Evolutionary conservation across 2,113 vertebrate genomes (phyloP), one percentile per base, ranked within the genome.

Genomic region (Leucopsar rothschildi): DNA sequence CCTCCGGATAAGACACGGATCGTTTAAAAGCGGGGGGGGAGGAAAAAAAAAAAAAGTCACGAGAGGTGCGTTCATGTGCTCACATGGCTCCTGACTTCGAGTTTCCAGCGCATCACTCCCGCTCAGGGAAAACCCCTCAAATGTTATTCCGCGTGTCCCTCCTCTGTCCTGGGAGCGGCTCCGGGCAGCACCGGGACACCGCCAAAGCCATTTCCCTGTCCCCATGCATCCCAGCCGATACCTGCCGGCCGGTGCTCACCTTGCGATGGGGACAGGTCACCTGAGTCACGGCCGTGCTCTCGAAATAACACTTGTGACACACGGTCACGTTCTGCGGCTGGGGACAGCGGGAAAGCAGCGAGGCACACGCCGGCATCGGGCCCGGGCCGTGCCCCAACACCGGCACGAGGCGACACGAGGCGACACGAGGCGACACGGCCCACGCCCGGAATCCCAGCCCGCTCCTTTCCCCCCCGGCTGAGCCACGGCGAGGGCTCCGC

Each of bases 51-150:
- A 60, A 64, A 71, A 77, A 83, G 84, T 95, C 96, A 95, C 78
- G 84, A 56, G 76, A 92, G 66, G 89, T 42, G 95, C n/a, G 86
- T 69, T 94, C 95, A 92, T 83, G 93, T 45, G 79, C 89, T 96
- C 95, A 95, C 95, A 92, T 91, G 95, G 93, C 9, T 50, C 86
- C 94, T 96, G 96, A 95, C 93, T 85, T 33, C 59, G 3, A 87
- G 52, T 88, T 96, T 96, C 96, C 96, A 95, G 78, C 1, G 88
- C 82, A 92, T 76, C 93, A 69, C 73, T 88, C 70, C 63, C 11
- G 29, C 53, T 17, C 42, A 18, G 60, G 94, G 92, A 92, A 93
- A 94, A 61, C 7, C 71, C 45, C 68, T 25, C 44, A 0, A 16
- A 47, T 82, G 66, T 49, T 31, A 88, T 81, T 42, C 88, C 24